Evolutionary conservation across 2,113 vertebrate species (phyloP), one percentile per base, ranked within the genome.

Genomic region (Paralichthys olivaceus): DNA sequence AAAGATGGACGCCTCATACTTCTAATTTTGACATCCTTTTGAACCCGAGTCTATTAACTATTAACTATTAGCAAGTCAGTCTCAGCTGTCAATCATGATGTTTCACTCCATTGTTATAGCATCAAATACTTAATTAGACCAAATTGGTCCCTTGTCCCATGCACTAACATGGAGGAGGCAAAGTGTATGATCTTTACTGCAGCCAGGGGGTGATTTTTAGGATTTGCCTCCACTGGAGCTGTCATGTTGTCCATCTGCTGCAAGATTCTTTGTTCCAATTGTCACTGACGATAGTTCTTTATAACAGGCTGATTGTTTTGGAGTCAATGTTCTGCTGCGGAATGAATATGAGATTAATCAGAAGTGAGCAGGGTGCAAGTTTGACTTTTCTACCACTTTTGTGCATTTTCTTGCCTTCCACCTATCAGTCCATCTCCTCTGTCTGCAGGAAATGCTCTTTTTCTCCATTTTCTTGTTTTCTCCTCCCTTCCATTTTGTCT

Each of bases 401-500:
- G 15, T 77, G 57, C 5, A 4, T 69, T 62, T 40, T 28, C 32
- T 62, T 20, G 53, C 72, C 69, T 28, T 11, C 49, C 74, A 61
- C 19, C 67, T 93, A 87, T 93, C 89, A 65, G 78, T 75, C 79
- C 81, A 93, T 90, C 90, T 86, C 72, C 6, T 60, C 58, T 55
- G 77, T 84, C 81, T 54, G 69, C 70, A 29, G 1, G 65, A 86
- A 83, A 84, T 64, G 40, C 69, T 75, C 51, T 12, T 68, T 84
- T 91, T 81, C 85, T 84, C 72, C 70, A 58, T 89, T 91, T 91
- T 85, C 87, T 90, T 88, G 86, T 91, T 91, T 90, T 89, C 82
- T 75, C 67, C 79, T 81, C 53, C 76, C 74, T 87, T 84, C 78
- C 70, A 69, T 87, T 84, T 84, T 81, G 89, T 82, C 88, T 84